Conservation (phyloP, 1,140 invertebrate genomes). For the Drosophila sp. region DNA sequence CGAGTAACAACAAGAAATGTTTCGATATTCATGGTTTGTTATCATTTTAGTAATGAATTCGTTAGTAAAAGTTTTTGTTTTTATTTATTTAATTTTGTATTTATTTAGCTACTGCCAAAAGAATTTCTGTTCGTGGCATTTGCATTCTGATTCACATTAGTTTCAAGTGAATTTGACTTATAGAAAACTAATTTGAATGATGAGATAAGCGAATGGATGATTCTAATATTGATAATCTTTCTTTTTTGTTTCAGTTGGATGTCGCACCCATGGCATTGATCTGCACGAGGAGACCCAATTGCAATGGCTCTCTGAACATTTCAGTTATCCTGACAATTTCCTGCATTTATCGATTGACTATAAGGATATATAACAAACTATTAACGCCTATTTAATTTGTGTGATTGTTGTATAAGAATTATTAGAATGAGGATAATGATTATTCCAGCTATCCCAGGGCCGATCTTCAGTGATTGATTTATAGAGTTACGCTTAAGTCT, state of each 20-base stretch:
- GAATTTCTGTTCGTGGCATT: too few relatives aligned
- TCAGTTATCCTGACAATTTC: constrained; percentile 99
- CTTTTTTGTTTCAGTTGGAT: constrained; percentile 86
- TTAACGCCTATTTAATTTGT: neutral
- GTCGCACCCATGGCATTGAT: constrained; percentile 95
- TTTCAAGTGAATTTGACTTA: too few relatives aligned
- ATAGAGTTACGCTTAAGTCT: constrained; percentile 21
- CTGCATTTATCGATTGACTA: constrained; percentile 90
- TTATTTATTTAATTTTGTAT: too few relatives aligned
- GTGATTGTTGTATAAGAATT: neutral
- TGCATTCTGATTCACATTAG: too few relatives aligned
- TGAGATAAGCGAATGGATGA: too few relatives aligned
- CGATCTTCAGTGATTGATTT: constrained; percentile 41
- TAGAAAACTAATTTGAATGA: too few relatives aligned
- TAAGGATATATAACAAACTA: constrained; percentile 41
- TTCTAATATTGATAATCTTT: too few relatives aligned
- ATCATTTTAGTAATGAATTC: too few relatives aligned
- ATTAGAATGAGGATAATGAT: neutral
- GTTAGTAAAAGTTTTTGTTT: too few relatives aligned
- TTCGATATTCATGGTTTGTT: too few relatives aligned
- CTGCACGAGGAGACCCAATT: constrained; percentile 95
- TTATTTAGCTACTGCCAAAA: too few relatives aligned
- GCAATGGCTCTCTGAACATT: constrained; percentile 98
- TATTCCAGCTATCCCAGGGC: constrained; percentile 49
- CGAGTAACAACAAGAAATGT: too few relatives aligned